phyloP scores from a whole-genome alignment of 1,140 invertebrate species.

The Hydropsyche tenuis region DNA sequence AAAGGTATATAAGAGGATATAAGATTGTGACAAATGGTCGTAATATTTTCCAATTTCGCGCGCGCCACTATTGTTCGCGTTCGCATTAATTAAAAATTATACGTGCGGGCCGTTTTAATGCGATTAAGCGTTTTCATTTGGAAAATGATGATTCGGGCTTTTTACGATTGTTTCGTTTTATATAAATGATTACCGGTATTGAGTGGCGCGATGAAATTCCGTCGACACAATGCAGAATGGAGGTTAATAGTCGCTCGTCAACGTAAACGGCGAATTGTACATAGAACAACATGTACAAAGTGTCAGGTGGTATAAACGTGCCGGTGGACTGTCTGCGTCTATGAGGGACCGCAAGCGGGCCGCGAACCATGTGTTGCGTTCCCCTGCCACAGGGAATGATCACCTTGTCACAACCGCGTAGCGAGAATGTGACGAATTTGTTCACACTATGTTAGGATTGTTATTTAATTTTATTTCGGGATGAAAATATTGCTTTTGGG shows the following conservation, averaged over 20 bases:
- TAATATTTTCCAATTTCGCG: slow-evolving; percentile 39
- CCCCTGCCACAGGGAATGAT: slow-evolving; percentile 8
- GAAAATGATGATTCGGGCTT: not conserved
- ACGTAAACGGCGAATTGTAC: slow-evolving; percentile 11
- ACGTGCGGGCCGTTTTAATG: not conserved
- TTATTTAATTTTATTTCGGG: no score
- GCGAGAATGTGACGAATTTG: not conserved
- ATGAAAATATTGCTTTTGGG: no score
- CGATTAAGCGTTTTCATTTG: not conserved
- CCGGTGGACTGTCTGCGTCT: slow-evolving; percentile 9
- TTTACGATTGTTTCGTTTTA: not conserved
- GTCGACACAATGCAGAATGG: no score
- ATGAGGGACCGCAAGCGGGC: slow-evolving; percentile 23
- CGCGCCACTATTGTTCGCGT: slow-evolving; percentile 19
- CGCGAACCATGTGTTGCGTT: slow-evolving; percentile 6
- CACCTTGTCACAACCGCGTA: slow-evolving; percentile 28
- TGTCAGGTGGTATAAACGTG: slow-evolving; percentile 1
- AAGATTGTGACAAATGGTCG: slow-evolving; percentile 48
- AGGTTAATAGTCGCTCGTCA: not conserved
- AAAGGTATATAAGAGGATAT: slow-evolving; percentile 45
- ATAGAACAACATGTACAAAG: not conserved
- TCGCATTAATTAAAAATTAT: slow-evolving; percentile 20
- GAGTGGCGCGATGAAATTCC: not conserved
- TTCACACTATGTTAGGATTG: no score
- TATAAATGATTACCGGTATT: not conserved